Evolutionary conservation across 2,113 vertebrate genomes (phyloP), one percentile per base, ranked within the genome.

Genomic region (Antechinus flavipes): DNA sequence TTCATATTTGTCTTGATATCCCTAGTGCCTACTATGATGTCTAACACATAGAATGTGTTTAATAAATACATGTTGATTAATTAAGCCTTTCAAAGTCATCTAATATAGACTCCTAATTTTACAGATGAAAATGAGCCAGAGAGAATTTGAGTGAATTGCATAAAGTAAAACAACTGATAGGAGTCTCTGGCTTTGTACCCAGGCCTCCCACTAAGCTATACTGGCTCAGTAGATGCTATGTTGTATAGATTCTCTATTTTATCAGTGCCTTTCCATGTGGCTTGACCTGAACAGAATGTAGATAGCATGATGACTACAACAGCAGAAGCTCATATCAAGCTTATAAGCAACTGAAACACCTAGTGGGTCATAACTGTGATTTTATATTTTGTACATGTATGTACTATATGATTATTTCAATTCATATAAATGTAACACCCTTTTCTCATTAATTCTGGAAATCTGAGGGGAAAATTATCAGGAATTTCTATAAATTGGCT

Each of bases 361-460:
- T 76, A 42, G 35, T 0, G 25, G 50, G 19, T 14, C 42, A 56
- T 96, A 2, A n/a, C 35, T n/a, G 6, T 93, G 46, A 30, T 24
- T 91, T 93, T 52, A 68, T 46, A 50, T 58, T 89, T 58, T 94
- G 42, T 54, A 93, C 90, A 49, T 76, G n/a, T 19, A 84, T 53
- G 54, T 23, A 19, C 22, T 92, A 30, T 19, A 16, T 68, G 95
- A 47, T 90, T 91, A 14, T 93, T 54, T 89, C 8, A 54, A 46
- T 90, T 35, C 93, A 11, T n/a, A 89, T 93, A 95, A n/a, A 94
- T n/a, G 35, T 90, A 94, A 56, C 53, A 6, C 1, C 5, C 47
- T 14, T 58, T 90, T 91, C 52, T 27, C 14, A 91, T 91, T 92
- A 91, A 52, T 46, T 94, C 30, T 84, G n/a, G 27, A 35, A 50